These are phyloP conservation scores for Porphyrio hochstetteri DNA, from an alignment of 2,113 vertebrate genomes.

Conservation along the genomic window DNA sequence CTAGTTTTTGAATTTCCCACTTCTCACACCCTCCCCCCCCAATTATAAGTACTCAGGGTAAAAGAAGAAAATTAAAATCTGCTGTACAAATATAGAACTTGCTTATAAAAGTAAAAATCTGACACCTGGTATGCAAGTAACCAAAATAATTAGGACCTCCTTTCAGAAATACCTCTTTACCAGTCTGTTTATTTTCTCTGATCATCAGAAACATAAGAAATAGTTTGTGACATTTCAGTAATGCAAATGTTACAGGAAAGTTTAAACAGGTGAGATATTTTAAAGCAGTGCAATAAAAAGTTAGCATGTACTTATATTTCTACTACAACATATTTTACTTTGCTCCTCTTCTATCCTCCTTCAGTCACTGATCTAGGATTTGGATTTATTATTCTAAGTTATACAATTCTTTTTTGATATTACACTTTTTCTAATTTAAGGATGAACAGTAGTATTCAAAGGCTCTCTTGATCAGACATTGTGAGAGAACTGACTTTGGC, in stretches of 20 bases:
- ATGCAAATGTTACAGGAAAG: not conserved
- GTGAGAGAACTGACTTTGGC: not conserved
- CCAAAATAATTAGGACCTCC: not conserved
- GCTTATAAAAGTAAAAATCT: not conserved
- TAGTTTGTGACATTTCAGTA: not conserved
- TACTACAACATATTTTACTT: not conserved
- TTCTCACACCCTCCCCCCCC: too few relatives aligned
- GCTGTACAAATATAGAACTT: not conserved
- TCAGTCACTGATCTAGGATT: not conserved
- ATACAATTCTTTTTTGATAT: not conserved
- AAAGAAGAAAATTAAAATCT: not conserved
- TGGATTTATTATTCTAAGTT: not conserved
- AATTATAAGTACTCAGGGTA: not conserved
- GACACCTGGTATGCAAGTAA: not conserved
- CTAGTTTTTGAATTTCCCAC: not conserved
- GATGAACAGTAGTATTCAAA: not conserved
- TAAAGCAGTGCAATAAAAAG: not conserved
- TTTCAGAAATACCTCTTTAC: not conserved
- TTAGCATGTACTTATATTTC: not conserved
- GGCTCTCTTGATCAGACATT: not conserved
- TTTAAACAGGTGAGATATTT: not conserved
- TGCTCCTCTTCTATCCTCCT: not conserved
- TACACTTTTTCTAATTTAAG: not conserved
- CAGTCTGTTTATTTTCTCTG: not conserved
- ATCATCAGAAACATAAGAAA: not conserved